A percentile compares a stretch with the other conserved stretches of the same genome.
phyloP scores from a whole-genome alignment of 2,888 invertebrate species.

The Diploptera punctata region DNA sequence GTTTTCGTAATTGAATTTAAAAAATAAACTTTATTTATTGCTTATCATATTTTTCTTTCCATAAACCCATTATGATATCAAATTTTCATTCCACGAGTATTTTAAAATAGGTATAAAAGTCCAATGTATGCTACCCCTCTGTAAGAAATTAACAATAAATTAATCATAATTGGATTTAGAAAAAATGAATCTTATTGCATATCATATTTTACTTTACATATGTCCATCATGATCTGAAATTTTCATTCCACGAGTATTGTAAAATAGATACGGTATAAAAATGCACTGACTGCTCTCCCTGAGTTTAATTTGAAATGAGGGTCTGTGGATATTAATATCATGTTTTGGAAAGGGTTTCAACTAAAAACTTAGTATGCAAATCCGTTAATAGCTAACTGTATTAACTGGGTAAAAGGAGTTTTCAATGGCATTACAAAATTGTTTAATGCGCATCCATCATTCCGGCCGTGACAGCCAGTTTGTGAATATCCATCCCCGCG shows the following conservation, averaged over 20 bases:
- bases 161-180: no score
- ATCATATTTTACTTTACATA: no score
- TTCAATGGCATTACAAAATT: conserved; percentile 17
- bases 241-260: background rate
- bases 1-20: no score
- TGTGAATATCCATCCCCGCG: background rate
- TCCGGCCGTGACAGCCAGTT: background rate
- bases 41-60: no score
- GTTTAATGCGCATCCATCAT: conserved; percentile 13
- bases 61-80: no score
- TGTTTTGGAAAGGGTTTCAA: background rate
- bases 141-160: no score
- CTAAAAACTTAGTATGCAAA: conserved; percentile 14
- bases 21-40: no score
- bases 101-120: no score
- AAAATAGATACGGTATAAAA: no score
- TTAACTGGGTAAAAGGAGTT: conserved; percentile 7
- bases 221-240: background rate
- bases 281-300: no score
- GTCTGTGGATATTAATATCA: background rate
- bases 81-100: background rate
- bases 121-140: no score
- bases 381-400: conserved; percentile 8
- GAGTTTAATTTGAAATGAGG: background rate
- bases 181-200: no score